These are phyloP conservation scores for Nixonia krombeini DNA, from an alignment of 1,140 invertebrate species.

Conservation along the genomic window DNA sequence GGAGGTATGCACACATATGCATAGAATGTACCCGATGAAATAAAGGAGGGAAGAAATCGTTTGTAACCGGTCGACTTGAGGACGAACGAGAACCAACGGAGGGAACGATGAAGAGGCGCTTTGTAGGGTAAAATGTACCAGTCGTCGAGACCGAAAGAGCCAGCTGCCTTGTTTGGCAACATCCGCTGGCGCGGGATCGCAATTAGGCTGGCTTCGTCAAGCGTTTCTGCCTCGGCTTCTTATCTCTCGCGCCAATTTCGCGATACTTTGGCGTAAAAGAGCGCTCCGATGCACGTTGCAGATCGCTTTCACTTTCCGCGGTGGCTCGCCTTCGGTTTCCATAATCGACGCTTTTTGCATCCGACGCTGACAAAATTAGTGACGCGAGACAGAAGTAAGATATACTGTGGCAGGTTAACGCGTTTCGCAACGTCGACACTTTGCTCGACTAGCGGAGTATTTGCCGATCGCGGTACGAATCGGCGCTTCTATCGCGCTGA, in stretches of 20 bases:
- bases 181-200: constrained; percentile 49
- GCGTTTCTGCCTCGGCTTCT: constrained; percentile 46
- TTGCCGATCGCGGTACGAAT: too few relatives aligned
- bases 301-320: constrained; percentile 55
- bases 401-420: background rate
- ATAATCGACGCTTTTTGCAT: background rate
- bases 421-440: constrained; percentile 2
- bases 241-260: constrained; percentile 49
- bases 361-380: constrained; percentile 3
- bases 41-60: too few relatives aligned
- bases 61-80: too few relatives aligned
- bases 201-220: constrained; percentile 58
- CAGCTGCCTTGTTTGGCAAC: constrained; percentile 55
- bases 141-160: constrained; percentile 43
- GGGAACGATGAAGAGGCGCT: constrained; percentile 32
- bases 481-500: too few relatives aligned
- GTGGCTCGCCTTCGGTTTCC: constrained; percentile 15
- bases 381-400: background rate
- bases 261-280: constrained; percentile 32
- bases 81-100: constrained; percentile 25
- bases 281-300: constrained; percentile 27
- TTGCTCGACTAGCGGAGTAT: too few relatives aligned
- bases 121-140: constrained; percentile 36
- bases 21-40: too few relatives aligned
- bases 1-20: too few relatives aligned